Percentiles rank a stretch among this genome's conserved stretches.
These are phyloP conservation scores for Tangachromis dhanisi DNA, from an alignment of 2,113 vertebrate genomes.

Conservation along the genomic window DNA sequence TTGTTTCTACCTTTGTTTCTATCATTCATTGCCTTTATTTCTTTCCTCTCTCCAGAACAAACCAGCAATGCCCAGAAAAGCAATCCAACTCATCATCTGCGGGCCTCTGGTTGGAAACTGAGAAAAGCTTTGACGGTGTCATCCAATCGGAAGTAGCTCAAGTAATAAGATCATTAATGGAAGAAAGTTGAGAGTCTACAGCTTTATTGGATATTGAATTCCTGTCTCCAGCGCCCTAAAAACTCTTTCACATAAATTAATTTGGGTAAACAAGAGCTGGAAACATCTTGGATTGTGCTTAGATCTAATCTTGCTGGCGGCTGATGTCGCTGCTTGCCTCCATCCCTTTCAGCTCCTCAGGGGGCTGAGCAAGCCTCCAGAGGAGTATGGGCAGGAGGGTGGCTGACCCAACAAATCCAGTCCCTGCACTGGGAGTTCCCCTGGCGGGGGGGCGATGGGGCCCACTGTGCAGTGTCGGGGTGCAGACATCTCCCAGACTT, in stretches of 20 bases:
- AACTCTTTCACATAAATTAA: neutral
- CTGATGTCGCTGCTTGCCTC: conserved; percentile 47
- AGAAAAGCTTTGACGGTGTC: neutral
- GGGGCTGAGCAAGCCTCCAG: conserved; percentile 65
- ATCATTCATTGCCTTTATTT: conserved; percentile 11
- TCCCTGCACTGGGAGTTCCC: conserved; percentile 72
- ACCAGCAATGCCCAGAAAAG: neutral
- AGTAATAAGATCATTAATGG: conserved; percentile 5
- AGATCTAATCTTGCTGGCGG: conserved; percentile 30
- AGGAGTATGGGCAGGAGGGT: conserved; percentile 74
- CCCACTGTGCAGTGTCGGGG: conserved; percentile 72
- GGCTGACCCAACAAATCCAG: conserved; percentile 71
- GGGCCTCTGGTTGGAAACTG: neutral
- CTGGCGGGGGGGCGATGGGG: conserved; percentile 73
- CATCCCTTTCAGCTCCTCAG: conserved; percentile 64
- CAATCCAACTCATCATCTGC: neutral
- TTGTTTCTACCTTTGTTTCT: neutral
- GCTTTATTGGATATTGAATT: conserved; percentile 38
- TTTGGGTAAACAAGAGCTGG: conserved; percentile 8
- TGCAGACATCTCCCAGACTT: conserved; percentile 75
- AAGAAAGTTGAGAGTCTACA: conserved; percentile 2
- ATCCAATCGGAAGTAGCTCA: conserved; percentile 10
- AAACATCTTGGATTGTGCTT: neutral
- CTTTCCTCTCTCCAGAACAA: conserved; percentile 14
- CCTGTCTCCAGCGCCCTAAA: neutral